Conservation (phyloP, 2,113 vertebrate species). For the Octodon degus region DNA sequence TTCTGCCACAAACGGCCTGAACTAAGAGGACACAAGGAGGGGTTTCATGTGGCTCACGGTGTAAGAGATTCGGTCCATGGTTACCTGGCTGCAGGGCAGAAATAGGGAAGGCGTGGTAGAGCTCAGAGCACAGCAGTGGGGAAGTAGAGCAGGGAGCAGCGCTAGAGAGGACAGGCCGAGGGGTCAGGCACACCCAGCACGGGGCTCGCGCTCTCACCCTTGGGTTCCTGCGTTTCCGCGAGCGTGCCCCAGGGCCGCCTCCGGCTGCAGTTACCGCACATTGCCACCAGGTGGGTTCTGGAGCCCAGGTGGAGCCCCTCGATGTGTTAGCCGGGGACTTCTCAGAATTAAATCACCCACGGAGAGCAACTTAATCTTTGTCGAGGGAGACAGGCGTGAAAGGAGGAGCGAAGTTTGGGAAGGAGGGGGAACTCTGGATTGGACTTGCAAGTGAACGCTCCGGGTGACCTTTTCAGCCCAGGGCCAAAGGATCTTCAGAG, state of each 20-base stretch:
- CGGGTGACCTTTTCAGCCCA: not conserved
- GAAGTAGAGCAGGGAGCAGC: not conserved
- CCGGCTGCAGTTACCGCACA: not conserved
- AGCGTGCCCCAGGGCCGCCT: not conserved
- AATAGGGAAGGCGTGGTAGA: not conserved
- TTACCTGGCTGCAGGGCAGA: not conserved
- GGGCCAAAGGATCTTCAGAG: not conserved
- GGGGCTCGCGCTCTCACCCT: not conserved
- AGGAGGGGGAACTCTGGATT: not conserved
- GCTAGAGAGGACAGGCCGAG: not conserved
- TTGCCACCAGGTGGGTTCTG: constrained; percentile 66
- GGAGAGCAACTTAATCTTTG: not conserved
- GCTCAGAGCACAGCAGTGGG: not conserved
- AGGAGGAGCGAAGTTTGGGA: not conserved
- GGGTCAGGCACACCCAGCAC: not conserved
- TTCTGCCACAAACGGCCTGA: not conserved
- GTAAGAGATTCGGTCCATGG: not conserved
- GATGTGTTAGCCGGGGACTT: not conserved
- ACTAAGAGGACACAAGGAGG: not conserved
- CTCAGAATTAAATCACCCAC: not conserved
- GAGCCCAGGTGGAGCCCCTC: not conserved
- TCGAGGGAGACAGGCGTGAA: not conserved
- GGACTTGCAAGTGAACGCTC: not conserved
- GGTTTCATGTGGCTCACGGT: not conserved
- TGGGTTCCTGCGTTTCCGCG: not conserved